Percentiles rank a stretch among this genome's conserved stretches.
phyloP scores from a whole-genome alignment of 2,888 invertebrate genomes.

The Apamea epomidion region DNA sequence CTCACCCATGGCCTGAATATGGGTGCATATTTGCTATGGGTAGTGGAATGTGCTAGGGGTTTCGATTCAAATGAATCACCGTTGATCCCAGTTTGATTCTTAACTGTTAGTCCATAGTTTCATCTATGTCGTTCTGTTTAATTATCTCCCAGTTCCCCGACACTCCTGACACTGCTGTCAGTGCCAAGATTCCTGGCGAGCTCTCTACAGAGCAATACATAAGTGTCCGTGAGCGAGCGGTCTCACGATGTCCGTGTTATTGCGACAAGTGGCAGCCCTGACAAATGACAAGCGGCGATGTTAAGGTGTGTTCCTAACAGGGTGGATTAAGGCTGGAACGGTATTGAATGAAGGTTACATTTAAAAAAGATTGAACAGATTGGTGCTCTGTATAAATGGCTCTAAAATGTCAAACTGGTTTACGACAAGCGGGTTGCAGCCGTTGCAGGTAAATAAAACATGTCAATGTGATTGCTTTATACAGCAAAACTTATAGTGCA shows the following conservation, averaged over 20 bases:
- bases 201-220: conserved; percentile 48
- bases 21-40: too few species aligned
- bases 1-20: too few species aligned
- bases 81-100: not conserved
- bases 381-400: not conserved
- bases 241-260: conserved; percentile 35
- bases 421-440: too few species aligned
- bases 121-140: conserved; percentile 7
- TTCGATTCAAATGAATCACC: not conserved
- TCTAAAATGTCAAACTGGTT: not conserved
- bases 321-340: not conserved
- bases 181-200: conserved; percentile 36
- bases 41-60: too few species aligned
- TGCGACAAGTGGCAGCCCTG: conserved; percentile 46
- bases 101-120: not conserved
- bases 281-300: conserved; percentile 44
- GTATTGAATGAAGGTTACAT: not conserved
- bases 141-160: conserved; percentile 20
- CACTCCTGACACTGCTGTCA: conserved; percentile 25
- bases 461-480: not conserved
- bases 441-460: not conserved
- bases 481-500: not conserved
- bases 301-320: conserved; percentile 28
- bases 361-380: not conserved
- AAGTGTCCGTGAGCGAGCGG: conserved; percentile 47